Evolutionary conservation across 1,140 invertebrate genomes (phyloP).

Genomic region (Drosophila rhopaloa): DNA sequence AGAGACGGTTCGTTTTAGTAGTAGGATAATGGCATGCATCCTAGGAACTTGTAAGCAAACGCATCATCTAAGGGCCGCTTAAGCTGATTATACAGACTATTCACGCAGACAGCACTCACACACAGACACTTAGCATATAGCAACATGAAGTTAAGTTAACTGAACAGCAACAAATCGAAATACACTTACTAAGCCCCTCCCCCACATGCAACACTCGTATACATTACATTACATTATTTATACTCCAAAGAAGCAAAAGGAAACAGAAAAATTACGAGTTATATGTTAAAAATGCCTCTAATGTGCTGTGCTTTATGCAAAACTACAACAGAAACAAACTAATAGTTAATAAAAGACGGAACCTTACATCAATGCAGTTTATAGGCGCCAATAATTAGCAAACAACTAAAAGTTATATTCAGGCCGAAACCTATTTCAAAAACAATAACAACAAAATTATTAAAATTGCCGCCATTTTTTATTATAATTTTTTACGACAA

Average conservation of each 20-base stretch:
- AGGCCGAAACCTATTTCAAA: conserved; percentile 23
- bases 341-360: conserved; percentile 33
- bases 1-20: conserved; percentile 1
- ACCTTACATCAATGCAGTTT: conserved; percentile 43
- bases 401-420: conserved; percentile 23
- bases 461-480: conserved; percentile 61
- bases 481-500: conserved; percentile 65
- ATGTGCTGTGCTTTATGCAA: conserved; percentile 67
- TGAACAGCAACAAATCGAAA: conserved; percentile 71
- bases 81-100: conserved; percentile 47
- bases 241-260: conserved; percentile 79
- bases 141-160: conserved; percentile 58
- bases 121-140: conserved; percentile 56
- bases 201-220: conserved; percentile 41
- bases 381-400: conserved; percentile 54
- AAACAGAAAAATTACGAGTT: conserved; percentile 65
- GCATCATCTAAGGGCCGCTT: conserved; percentile 11
- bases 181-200: conserved; percentile 40
- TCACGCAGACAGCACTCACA: conserved; percentile 39
- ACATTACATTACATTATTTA: conserved; percentile 66
- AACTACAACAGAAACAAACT: conserved; percentile 51
- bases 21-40: conserved; percentile 7
- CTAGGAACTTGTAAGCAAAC: background rate
- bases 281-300: conserved; percentile 72
- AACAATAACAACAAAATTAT: conserved; percentile 41